A percentile compares a stretch with the other conserved stretches of the same genome.
phyloP scores from a whole-genome alignment of 2,113 vertebrate species.

The Phalacrocorax pelagicus region DNA sequence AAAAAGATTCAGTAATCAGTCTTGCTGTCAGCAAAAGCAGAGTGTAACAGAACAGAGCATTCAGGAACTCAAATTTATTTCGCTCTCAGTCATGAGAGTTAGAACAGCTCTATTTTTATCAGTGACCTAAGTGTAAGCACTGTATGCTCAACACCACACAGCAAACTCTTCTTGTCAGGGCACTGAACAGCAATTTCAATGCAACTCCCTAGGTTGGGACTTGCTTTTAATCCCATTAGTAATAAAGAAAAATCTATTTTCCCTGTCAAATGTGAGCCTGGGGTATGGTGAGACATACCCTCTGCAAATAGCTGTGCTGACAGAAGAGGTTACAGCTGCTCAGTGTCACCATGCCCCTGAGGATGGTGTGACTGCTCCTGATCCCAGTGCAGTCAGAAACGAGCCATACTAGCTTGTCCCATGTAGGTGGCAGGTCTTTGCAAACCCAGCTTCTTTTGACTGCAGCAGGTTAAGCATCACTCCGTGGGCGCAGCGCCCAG shows the following conservation, averaged over 20 bases:
- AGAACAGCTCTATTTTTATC: slow-evolving; percentile 44
- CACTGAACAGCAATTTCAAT: neutral
- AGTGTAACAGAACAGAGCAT: neutral
- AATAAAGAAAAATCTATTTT: slow-evolving; percentile 41
- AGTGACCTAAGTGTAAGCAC: neutral
- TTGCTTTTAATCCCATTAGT: slow-evolving; percentile 28
- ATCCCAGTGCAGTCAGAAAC: neutral
- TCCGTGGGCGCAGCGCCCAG: neutral
- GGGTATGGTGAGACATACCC: neutral
- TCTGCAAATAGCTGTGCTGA: neutral
- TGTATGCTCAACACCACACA: neutral
- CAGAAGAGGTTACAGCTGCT: neutral
- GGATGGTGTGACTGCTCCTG: neutral
- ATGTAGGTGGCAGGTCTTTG: neutral
- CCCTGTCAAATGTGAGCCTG: neutral
- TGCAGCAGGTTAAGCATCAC: neutral
- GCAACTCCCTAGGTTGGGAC: neutral
- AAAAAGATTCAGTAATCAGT: neutral
- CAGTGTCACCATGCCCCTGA: rapidly evolving
- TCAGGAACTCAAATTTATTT: slow-evolving; percentile 25
- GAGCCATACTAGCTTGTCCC: rapidly evolving
- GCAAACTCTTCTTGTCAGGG: slow-evolving; percentile 8
- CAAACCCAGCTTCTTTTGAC: neutral
- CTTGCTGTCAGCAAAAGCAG: neutral
- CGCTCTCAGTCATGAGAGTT: neutral